Base-by-base conservation (phyloP, 2,797 vertebrate genomes). In the Pantherophis vulpinus region DNA sequence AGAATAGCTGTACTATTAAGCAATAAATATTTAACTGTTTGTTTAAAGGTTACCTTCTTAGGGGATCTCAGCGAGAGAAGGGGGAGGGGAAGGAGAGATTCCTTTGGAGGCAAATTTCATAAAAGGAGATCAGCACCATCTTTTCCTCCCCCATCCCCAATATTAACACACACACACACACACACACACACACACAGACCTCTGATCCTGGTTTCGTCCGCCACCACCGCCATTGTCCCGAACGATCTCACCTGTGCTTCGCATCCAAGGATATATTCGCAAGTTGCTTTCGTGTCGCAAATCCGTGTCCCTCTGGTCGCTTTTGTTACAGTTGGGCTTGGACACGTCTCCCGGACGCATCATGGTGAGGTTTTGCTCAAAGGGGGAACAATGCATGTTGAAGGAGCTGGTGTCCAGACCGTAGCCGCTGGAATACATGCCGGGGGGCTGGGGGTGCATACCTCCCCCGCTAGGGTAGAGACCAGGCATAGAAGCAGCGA, bases 211-310 rank as follows among this genome's bases (percentile, higher is more conserved):
- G 86, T 93, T 91, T 93, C 88, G 10, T 59, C 92, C 3, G 58
- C 91, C 86, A 16, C 91, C 89, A 11, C 11, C 79, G 92, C 89
- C n/a, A 25, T 8, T 47, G 7, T 54, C 87, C 32, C 94, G 91
- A 47, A 90, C 86, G 88, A 89, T 93, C 97, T 98, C 98, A 98
- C 98, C 99, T 99, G 99, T 98, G 97, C 97, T 98, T 96, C 98
- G 98, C 98, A 99, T 99, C 98, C 98, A 99, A 91, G 98, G 98
- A 97, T 98, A 99, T 96, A 99, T 98, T 27, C 98, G 97, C 90
- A 98, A 98, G 95, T 97, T 98, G 95, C 97, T 96, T 88, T 98
- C 98, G 91, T 96, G 95, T 27, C 97, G 97, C 96, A 98, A 93
- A 47, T 98, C 98, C 11, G 96, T 63, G 87, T 98, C 98, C 93